A percentile compares a stretch with the other conserved stretches of the same genome.
These are phyloP conservation scores for Indicator maculatus DNA, from an alignment of 2,113 vertebrate genomes.

Conservation along the genomic window DNA sequence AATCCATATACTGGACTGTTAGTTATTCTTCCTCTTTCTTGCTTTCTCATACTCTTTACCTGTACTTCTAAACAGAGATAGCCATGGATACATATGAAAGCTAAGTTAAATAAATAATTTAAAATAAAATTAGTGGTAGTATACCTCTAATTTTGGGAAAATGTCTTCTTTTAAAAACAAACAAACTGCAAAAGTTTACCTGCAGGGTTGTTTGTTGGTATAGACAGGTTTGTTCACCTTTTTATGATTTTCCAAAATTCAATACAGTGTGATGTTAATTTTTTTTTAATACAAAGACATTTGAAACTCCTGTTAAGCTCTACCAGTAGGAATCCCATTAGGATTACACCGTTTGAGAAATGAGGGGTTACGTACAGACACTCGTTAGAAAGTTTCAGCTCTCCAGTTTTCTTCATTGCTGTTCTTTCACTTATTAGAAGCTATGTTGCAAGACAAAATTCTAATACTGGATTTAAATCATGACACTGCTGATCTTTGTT, in stretches of 20 bases:
- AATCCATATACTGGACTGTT: neutral
- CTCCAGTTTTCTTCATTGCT: neutral
- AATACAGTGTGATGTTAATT: neutral
- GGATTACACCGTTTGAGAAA: neutral
- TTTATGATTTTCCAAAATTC: neutral
- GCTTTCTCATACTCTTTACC: neutral
- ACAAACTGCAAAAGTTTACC: neutral
- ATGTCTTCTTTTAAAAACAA: too few relatives aligned
- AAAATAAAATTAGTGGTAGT: neutral
- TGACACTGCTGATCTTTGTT: neutral
- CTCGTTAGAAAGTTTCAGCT: neutral
- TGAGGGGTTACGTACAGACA: neutral
- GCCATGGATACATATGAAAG: neutral
- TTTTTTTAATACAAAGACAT: neutral
- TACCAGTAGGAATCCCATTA: neutral
- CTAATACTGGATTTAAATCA: neutral
- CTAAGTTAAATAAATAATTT: conserved; percentile 1
- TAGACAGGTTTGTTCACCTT: neutral
- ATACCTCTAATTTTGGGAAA: neutral
- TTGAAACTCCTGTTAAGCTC: neutral
- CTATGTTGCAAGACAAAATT: neutral
- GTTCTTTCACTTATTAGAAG: neutral
- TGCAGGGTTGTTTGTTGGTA: neutral
- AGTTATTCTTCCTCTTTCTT: neutral
- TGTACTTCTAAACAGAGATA: neutral